Conservation (phyloP, 2,797 vertebrate species). For the Cossypha heuglini region DNA sequence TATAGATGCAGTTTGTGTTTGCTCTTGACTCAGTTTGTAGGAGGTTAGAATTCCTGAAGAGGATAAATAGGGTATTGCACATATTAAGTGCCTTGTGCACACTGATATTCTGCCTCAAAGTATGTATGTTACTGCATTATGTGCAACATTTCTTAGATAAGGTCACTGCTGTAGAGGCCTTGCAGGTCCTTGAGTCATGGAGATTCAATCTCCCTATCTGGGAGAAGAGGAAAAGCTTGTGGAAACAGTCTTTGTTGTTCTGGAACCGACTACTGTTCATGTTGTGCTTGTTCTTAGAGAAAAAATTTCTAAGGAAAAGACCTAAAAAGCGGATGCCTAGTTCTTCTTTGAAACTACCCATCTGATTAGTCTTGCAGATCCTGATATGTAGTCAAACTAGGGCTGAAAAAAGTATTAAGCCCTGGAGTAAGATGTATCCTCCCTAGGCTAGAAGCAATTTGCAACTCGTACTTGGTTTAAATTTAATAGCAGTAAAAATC, state of each 20-base stretch:
- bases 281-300: background rate
- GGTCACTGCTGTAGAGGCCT: background rate
- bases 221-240: background rate
- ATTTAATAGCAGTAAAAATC: constrained; percentile 49
- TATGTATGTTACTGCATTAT: background rate
- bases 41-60: background rate
- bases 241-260: background rate
- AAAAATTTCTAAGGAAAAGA: background rate
- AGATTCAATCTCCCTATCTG: background rate
- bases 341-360: background rate
- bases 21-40: background rate
- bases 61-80: background rate
- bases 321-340: background rate
- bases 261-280: background rate
- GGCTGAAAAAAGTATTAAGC: constrained; percentile 51
- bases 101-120: fast-evolving
- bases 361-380: constrained; percentile 36
- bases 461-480: constrained; percentile 42
- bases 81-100: background rate
- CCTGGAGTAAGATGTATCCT: constrained; percentile 41
- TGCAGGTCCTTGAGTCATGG: background rate
- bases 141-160: background rate
- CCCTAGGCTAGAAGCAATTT: constrained; percentile 50
- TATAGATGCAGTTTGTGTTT: background rate
- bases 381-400: constrained; percentile 32